Evolutionary conservation across 2,113 vertebrate species (phyloP).

Genomic region (Cyprinodon tularosa): DNA sequence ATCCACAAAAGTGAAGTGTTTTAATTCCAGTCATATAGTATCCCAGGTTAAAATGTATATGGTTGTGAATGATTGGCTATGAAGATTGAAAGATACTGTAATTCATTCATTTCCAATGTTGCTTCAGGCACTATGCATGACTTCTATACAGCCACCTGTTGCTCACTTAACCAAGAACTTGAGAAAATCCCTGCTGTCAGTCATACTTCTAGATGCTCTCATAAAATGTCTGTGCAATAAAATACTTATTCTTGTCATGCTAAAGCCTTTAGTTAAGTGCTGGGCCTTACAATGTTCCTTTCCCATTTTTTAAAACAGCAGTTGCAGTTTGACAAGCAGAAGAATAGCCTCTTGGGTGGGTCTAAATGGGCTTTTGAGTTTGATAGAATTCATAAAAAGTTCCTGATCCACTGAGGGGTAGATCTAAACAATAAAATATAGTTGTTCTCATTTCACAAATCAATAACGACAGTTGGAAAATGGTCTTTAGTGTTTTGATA

Average conservation of each 20-base stretch:
- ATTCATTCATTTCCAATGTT: neutral
- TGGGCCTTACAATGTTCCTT: neutral
- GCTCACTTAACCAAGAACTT: slow-evolving; percentile 15
- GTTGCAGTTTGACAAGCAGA: too few relatives aligned
- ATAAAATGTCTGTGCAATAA: slow-evolving; percentile 7
- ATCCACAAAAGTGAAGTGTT: too few relatives aligned
- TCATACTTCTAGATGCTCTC: neutral
- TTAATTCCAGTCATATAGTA: too few relatives aligned
- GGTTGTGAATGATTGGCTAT: too few relatives aligned
- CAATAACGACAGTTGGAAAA: slow-evolving; percentile 11
- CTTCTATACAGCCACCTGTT: slow-evolving; percentile 5
- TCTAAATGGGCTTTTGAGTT: slow-evolving; percentile 2
- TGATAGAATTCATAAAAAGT: slow-evolving; percentile 8
- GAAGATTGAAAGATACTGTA: too few relatives aligned
- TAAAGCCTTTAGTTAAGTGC: neutral
- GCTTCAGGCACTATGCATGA: slow-evolving; percentile 4
- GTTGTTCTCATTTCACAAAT: slow-evolving; percentile 4
- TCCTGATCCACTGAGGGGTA: neutral
- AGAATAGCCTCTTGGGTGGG: neutral
- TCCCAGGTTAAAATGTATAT: too few relatives aligned
- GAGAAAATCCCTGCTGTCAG: neutral
- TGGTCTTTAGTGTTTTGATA: neutral
- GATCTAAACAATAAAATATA: neutral
- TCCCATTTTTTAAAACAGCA: too few relatives aligned
- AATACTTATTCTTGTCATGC: slow-evolving; percentile 1